Percentiles rank a stretch among this genome's conserved stretches.
phyloP scores from a whole-genome alignment of 2,888 invertebrate species.

The Plusia festucae region DNA sequence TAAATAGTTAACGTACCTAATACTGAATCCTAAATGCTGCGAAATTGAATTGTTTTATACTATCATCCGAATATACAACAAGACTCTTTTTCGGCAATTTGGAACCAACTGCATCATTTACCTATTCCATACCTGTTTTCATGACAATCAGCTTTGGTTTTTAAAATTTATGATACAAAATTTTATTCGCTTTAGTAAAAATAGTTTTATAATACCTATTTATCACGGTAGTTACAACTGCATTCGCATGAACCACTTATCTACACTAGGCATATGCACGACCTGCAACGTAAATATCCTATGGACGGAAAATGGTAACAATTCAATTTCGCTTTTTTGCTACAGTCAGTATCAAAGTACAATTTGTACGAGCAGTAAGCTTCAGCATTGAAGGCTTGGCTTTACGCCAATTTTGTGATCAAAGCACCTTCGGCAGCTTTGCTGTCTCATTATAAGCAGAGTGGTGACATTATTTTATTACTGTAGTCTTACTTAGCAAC shows the following conservation, averaged over 20 bases:
- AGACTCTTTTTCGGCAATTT: conserved; percentile 52
- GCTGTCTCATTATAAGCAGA: conserved; percentile 77
- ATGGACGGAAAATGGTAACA: conserved; percentile 85
- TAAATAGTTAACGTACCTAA: conserved; percentile 35
- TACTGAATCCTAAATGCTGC: conserved; percentile 61
- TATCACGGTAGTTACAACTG: conserved; percentile 83
- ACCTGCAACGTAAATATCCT: conserved; percentile 80
- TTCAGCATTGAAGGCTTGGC: conserved; percentile 83
- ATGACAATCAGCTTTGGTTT: conserved; percentile 57
- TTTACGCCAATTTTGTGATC: conserved; percentile 79
- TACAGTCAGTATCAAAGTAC: conserved; percentile 77
- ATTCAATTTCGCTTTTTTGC: conserved; percentile 89
- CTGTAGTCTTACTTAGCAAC: conserved; percentile 72
- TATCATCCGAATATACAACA: conserved; percentile 52
- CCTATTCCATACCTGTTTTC: conserved; percentile 58
- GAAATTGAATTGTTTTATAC: conserved; percentile 80
- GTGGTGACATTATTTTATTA: conserved; percentile 73
- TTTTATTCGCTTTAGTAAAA: conserved; percentile 73
- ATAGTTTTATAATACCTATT: conserved; percentile 67
- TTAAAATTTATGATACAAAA: conserved; percentile 57
- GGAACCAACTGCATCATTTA: conserved; percentile 59
- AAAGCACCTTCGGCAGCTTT: conserved; percentile 79
- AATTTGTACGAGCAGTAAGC: conserved; percentile 79
- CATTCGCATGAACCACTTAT: conserved; percentile 82
- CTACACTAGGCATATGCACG: conserved; percentile 80